Evolutionary conservation across 2,888 invertebrate genomes (phyloP), one percentile per base, ranked within the genome.

Genomic region (Erebia aethiops): DNA sequence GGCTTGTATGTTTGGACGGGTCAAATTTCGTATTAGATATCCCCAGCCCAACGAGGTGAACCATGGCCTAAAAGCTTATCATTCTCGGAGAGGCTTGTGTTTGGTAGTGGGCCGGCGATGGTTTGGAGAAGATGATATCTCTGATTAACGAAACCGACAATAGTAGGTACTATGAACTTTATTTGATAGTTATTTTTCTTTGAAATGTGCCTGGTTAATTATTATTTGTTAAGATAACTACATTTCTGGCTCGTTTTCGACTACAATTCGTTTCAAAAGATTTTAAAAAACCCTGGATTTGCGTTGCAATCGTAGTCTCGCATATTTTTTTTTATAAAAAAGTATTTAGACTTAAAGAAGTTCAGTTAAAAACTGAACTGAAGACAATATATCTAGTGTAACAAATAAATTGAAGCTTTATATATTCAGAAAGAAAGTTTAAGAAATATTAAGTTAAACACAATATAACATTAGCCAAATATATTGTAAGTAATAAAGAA

Each of bases 311-410:
- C 16, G 13, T 61, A 67, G 61, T 61, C 60, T 52, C 61, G 60
- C 51, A 41, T 51, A 52, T 51, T 21, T 49, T 67, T n/a, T 67
- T 61, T 61, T 10, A 41, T 35, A 67, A 58, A 58, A 67, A 67
- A 60, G 52, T 67, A 67, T 26, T 67, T 52, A 60, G 61, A 67
- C 67, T 67, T 41, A 67, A 67, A 41, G 51, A 51, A 60, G 60
- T 41, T 21, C 21, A 41, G 41, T 54, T 16, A 52, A 18, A 18
- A 14, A 49, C 13, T 3, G 9, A 18, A 64, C 18, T 10, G 11
- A n/a, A 49, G 26, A 26, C 2, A 21, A 58, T 18, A 43, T 41
- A 56, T 2, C 14, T 9, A 63, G 2, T 21, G 46, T 57, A 26
- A 58, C 49, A 58, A 58, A 58, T 67, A 35, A 35, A 58, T 16